Evolutionary conservation across 92 coral and sea anemone species (phyloP).

Genomic region (Diadumene lineata): DNA sequence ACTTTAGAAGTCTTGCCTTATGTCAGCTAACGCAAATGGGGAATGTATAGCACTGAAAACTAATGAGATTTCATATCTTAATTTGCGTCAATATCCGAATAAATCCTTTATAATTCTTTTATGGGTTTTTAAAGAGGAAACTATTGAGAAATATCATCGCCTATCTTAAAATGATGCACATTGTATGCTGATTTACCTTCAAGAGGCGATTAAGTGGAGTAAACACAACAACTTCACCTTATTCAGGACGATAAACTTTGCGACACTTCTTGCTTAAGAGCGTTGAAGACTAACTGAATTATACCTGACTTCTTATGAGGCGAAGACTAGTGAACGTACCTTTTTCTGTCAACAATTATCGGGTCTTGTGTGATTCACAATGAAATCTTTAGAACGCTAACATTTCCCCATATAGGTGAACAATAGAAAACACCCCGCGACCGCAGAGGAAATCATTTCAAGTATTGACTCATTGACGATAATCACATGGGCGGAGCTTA

Average conservation of each 20-base stretch:
- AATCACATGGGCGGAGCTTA: constrained; percentile 76
- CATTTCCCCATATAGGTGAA: constrained; percentile 39
- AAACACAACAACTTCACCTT: too few species aligned
- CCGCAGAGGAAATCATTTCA: constrained; percentile 33
- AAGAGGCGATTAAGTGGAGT: too few species aligned
- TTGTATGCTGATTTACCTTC: too few species aligned
- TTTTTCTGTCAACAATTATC: neutral
- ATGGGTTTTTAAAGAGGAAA: neutral
- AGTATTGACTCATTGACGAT: constrained; percentile 33
- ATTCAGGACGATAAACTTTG: neutral
- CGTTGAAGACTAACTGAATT: neutral
- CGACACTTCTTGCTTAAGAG: neutral
- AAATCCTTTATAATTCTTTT: too few species aligned
- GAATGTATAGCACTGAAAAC: too few species aligned
- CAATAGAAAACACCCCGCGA: constrained; percentile 3
- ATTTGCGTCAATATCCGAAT: too few species aligned
- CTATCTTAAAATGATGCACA: too few species aligned
- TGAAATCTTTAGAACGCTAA: neutral
- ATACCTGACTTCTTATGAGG: neutral
- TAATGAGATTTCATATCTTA: too few species aligned
- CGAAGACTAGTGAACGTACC: neutral
- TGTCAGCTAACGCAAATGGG: too few species aligned
- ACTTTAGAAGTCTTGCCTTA: too few species aligned
- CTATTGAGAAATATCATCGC: neutral
- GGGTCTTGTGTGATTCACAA: neutral